Conservation (phyloP, 2,797 vertebrate species). For the Mormyrops boulengeri region DNA sequence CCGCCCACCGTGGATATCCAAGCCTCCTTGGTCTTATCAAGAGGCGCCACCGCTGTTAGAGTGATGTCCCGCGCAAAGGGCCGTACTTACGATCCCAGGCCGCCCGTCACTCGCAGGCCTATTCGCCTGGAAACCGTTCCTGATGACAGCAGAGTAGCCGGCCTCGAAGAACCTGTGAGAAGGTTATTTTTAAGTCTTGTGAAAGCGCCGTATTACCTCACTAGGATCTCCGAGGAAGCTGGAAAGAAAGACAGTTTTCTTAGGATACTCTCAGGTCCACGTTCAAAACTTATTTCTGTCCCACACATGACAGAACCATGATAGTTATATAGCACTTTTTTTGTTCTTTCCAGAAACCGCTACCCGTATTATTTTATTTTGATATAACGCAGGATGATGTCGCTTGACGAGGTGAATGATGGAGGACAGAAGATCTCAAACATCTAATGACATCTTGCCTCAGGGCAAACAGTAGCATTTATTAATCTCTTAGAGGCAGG, state of each 20-base stretch:
- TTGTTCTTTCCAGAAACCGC: background rate
- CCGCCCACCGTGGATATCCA: background rate
- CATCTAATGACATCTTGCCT: background rate
- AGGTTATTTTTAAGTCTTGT: conserved; percentile 21
- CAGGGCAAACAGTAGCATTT: background rate
- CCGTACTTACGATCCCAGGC: background rate
- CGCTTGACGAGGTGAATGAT: background rate
- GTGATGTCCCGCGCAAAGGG: background rate
- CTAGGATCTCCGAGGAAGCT: background rate
- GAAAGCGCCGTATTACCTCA: conserved; percentile 15
- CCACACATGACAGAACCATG: background rate
- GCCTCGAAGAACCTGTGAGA: conserved; percentile 5
- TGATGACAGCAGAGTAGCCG: background rate
- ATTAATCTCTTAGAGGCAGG: background rate
- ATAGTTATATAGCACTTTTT: background rate
- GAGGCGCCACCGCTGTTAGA: background rate
- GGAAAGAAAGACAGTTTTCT: background rate
- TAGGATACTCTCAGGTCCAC: background rate
- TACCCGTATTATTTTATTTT: background rate
- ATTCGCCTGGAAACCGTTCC: background rate
- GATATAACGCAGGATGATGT: background rate
- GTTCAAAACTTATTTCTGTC: background rate
- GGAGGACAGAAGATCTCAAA: background rate
- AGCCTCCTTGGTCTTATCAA: background rate
- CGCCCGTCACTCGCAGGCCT: background rate